phyloP scores from a whole-genome alignment of 2,888 invertebrate species.

The Drosophila anomelani region DNA sequence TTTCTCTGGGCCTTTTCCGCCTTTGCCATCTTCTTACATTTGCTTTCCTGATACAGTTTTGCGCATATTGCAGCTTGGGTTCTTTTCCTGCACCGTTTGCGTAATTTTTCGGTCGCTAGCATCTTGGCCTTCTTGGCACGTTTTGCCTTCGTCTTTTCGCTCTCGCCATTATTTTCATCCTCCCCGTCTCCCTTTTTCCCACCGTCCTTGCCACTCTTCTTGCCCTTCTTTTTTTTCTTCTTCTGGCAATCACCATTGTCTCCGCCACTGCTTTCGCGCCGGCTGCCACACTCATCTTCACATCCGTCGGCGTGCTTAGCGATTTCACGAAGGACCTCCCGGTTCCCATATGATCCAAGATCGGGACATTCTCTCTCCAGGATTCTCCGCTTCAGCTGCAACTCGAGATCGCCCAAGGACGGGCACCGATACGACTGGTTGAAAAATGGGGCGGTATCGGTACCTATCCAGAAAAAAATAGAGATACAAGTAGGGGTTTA shows the following conservation, averaged over 20 bases:
- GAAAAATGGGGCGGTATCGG: not conserved
- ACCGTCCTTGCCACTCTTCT: conserved; percentile 2
- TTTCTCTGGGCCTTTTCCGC: conserved; percentile 9
- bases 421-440: conserved; percentile 12
- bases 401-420: conserved; percentile 6
- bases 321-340: conserved; percentile 2
- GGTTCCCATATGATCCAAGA: not conserved
- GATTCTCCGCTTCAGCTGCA: not conserved
- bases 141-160: not conserved
- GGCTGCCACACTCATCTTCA: not conserved
- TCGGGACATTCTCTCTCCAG: not conserved
- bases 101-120: not conserved
- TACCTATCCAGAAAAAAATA: not conserved
- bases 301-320: conserved; percentile 11
- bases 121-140: not conserved
- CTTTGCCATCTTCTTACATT: not conserved
- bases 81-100: not conserved
- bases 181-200: conserved; percentile 25
- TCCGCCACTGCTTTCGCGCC: not conserved
- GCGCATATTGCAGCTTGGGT: not conserved
- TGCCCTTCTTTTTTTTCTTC: not conserved
- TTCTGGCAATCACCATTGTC: not conserved
- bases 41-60: not conserved
- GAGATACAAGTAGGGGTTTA: too few relatives aligned
- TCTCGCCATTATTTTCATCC: not conserved